These are phyloP conservation scores for Mercenaria mercenaria DNA, from an alignment of 1,140 invertebrate genomes.

Conservation along the genomic window DNA sequence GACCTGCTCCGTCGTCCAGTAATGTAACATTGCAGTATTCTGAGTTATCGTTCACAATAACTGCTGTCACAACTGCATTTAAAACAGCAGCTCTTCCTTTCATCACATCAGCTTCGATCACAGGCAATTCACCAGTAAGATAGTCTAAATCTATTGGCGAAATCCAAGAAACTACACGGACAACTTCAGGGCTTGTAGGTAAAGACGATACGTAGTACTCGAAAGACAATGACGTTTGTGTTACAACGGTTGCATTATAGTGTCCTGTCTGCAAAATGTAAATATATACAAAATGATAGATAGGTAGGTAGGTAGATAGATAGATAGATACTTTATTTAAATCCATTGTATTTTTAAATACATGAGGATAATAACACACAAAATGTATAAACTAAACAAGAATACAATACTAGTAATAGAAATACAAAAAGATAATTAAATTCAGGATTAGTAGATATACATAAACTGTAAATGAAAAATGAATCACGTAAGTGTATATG, in stretches of 20 bases:
- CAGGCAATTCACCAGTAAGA: neutral
- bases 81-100: slow-evolving; percentile 25
- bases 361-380: too few species aligned
- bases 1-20: slow-evolving; percentile 93
- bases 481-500: too few species aligned
- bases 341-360: too few species aligned
- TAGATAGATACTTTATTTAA: too few species aligned
- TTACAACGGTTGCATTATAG: neutral
- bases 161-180: neutral
- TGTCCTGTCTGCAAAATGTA: neutral
- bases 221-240: neutral
- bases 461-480: too few species aligned
- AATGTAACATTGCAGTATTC: slow-evolving; percentile 77
- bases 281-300: too few species aligned
- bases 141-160: neutral
- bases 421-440: too few species aligned
- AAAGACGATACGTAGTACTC: slow-evolving; percentile 14
- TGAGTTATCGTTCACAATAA: neutral
- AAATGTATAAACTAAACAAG: too few species aligned
- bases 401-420: too few species aligned
- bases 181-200: neutral
- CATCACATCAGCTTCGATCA: slow-evolving; percentile 28
- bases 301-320: too few species aligned
- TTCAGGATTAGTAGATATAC: too few species aligned
- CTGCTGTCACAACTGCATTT: neutral